Percentiles rank a stretch among this genome's conserved stretches.
These are phyloP conservation scores for Trissolcus brochymenae DNA, from an alignment of 2,888 invertebrate genomes.

Conservation along the genomic window DNA sequence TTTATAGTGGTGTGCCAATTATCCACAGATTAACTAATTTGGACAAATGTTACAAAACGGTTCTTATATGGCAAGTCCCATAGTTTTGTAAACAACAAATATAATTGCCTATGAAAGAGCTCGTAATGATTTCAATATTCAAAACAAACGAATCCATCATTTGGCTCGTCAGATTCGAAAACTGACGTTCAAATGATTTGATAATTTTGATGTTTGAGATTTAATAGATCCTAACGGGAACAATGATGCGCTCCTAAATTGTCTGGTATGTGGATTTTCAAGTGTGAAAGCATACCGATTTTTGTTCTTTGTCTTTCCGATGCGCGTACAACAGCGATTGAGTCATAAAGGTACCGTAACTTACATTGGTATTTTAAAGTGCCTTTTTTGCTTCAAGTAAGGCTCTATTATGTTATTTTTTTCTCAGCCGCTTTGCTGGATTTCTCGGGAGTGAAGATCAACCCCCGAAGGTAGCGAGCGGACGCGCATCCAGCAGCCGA, in stretches of 20 bases:
- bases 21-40: no score
- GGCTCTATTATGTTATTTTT: conserved; percentile 32
- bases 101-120: no score
- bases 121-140: no score
- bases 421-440: conserved; percentile 10
- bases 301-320: conserved; percentile 18
- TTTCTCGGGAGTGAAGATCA: conserved; percentile 47
- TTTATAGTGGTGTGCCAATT: no score
- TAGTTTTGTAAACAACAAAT: no score
- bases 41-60: no score
- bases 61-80: no score
- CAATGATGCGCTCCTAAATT: conserved; percentile 4
- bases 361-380: conserved; percentile 45
- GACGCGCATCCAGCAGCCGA: conserved; percentile 55
- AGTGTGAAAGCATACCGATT: conserved; percentile 26
- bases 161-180: no score
- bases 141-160: no score
- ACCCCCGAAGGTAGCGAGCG: conserved; percentile 60
- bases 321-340: conserved; percentile 20
- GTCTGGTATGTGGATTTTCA: conserved; percentile 25
- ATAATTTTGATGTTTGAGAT: background rate
- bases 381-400: conserved; percentile 41
- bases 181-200: no score
- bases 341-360: conserved; percentile 46
- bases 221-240: conserved; percentile 10